Evolutionary conservation across 2,113 vertebrate species (phyloP).

Genomic region (Gymnarchus niloticus): DNA sequence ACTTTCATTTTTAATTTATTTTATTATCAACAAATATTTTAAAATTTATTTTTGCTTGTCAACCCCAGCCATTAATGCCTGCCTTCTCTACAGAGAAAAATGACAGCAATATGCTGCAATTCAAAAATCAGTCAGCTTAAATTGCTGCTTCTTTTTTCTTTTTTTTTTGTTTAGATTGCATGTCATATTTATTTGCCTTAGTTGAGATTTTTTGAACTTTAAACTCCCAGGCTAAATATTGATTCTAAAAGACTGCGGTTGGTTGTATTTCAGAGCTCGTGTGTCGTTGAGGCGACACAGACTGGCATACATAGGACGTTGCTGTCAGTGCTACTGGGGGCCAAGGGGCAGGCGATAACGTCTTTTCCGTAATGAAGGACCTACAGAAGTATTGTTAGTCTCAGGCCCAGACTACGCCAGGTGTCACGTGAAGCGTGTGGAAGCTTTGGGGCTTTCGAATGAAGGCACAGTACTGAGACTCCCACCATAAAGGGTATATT

Average conservation of each 20-base stretch:
- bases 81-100: neutral
- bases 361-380: too few species aligned
- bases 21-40: conserved; percentile 40
- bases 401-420: too few species aligned
- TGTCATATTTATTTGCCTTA: neutral
- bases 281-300: neutral
- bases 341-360: too few species aligned
- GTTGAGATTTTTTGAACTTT: neutral
- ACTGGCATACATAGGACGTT: neutral
- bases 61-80: neutral
- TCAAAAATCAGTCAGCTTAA: neutral
- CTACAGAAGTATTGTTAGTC: too few species aligned
- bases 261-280: neutral
- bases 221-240: neutral
- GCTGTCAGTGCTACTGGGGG: neutral
- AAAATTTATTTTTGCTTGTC: neutral
- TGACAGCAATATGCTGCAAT: neutral
- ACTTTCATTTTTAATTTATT: conserved; percentile 44
- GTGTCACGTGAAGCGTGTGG: too few species aligned
- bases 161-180: neutral
- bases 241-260: neutral
- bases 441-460: too few species aligned
- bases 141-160: neutral
- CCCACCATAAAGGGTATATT: neutral
- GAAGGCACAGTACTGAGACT: too few species aligned